Evolutionary conservation across 2,797 vertebrate genomes (phyloP).

Genomic region (Gila robusta): DNA sequence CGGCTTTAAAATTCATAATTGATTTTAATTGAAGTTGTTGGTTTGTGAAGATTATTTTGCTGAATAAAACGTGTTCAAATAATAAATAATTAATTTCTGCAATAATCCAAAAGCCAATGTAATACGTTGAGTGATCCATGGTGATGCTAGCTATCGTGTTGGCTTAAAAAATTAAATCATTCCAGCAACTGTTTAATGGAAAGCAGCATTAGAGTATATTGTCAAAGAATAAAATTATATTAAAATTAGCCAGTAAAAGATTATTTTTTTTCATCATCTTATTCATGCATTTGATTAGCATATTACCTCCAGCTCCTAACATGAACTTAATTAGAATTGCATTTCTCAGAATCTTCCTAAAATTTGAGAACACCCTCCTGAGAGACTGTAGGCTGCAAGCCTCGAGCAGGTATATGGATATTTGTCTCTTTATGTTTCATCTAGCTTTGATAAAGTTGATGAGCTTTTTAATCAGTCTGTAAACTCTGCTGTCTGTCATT

Average conservation of each 20-base stretch:
- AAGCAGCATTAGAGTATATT: background rate
- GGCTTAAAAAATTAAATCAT: background rate
- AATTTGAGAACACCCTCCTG: constrained; percentile 37
- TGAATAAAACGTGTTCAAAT: background rate
- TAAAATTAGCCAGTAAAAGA: background rate
- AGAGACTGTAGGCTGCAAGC: constrained; percentile 28
- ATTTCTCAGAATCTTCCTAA: constrained; percentile 18
- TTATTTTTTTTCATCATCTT: background rate
- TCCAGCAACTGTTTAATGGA: background rate
- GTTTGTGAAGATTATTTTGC: background rate
- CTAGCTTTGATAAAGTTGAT: constrained; percentile 37
- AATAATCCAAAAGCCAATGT: background rate
- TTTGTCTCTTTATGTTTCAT: constrained; percentile 23
- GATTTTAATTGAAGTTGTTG: background rate
- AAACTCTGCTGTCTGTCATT: background rate
- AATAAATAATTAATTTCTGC: background rate
- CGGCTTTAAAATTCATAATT: background rate
- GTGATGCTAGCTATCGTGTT: background rate
- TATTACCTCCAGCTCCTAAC: constrained; percentile 29
- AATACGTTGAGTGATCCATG: background rate
- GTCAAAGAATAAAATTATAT: background rate
- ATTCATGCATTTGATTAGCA: constrained; percentile 33
- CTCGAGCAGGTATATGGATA: constrained; percentile 28
- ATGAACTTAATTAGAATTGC: constrained; percentile 41
- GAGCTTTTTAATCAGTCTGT: constrained; percentile 36